Evolutionary conservation across 2,797 vertebrate species (phyloP).

Genomic region (Falco novaeseelandiae): DNA sequence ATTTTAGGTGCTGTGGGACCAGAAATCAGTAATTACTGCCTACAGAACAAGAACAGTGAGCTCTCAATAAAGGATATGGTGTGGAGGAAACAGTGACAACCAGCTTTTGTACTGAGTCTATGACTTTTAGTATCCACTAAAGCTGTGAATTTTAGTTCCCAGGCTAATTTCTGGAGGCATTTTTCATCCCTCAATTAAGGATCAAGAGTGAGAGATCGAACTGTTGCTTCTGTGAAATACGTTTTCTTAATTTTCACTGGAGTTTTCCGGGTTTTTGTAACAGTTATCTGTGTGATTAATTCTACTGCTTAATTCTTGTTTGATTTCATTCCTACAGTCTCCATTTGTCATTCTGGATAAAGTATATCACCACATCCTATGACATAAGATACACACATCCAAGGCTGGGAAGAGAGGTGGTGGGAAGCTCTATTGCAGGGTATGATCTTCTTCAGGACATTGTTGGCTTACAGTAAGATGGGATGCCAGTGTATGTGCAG

Average conservation of each 20-base stretch:
- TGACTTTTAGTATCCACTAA: neutral
- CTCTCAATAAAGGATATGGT: neutral
- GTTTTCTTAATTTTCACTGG: neutral
- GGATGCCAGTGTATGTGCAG: neutral
- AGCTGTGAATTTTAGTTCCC: neutral
- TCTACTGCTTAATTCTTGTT: neutral
- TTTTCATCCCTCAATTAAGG: neutral
- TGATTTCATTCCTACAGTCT: neutral
- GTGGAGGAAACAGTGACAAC: neutral
- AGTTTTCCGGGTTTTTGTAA: neutral
- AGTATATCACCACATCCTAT: neutral
- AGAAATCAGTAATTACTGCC: neutral
- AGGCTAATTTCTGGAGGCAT: neutral
- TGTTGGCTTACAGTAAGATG: neutral
- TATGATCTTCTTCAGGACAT: neutral
- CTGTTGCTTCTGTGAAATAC: neutral
- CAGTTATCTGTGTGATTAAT: neutral
- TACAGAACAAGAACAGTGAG: neutral
- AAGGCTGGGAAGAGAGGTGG: neutral
- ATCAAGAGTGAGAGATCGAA: neutral
- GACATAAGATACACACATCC: neutral
- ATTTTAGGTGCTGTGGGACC: neutral
- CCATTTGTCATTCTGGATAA: neutral
- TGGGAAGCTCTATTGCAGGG: neutral
- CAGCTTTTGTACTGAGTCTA: neutral